Conservation (phyloP, 2,888 invertebrate genomes). For the Halictus quadricinctus region DNA sequence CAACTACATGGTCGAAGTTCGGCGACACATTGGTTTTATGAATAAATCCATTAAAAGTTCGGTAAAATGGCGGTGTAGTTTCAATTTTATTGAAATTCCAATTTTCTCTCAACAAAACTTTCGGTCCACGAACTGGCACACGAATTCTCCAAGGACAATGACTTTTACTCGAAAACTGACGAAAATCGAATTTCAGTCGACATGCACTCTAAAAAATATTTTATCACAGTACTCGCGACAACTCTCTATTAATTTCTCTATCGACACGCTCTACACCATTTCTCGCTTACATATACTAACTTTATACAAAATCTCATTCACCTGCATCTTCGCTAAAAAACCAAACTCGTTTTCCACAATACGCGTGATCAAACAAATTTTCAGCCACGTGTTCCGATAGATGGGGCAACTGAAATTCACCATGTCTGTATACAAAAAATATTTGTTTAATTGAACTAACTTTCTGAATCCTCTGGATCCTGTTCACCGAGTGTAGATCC, state of each 20-base stretch:
- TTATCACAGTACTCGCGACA: slow-evolving; percentile 1
- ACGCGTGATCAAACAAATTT: not conserved
- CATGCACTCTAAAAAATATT: not conserved
- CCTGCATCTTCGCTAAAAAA: not conserved
- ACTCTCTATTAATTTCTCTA: not conserved
- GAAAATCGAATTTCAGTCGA: not conserved
- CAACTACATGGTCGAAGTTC: not conserved
- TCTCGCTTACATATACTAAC: not conserved
- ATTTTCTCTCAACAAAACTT: not conserved
- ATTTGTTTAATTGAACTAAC: not conserved
- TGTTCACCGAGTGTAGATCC: not conserved
- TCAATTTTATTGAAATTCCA: not conserved
- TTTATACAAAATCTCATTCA: not conserved
- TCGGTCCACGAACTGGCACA: not conserved
- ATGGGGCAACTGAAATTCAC: not conserved
- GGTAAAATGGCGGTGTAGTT: not conserved
- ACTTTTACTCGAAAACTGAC: not conserved
- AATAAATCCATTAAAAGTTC: not conserved
- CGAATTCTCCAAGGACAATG: not conserved
- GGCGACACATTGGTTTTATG: not conserved
- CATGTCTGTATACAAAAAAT: not conserved
- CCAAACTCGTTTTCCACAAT: not conserved
- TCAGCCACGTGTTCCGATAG: not conserved
- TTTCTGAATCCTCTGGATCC: not conserved
- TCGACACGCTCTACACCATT: not conserved